phyloP scores from a whole-genome alignment of 2,113 vertebrate genomes.

The Nycticebus coucang region DNA sequence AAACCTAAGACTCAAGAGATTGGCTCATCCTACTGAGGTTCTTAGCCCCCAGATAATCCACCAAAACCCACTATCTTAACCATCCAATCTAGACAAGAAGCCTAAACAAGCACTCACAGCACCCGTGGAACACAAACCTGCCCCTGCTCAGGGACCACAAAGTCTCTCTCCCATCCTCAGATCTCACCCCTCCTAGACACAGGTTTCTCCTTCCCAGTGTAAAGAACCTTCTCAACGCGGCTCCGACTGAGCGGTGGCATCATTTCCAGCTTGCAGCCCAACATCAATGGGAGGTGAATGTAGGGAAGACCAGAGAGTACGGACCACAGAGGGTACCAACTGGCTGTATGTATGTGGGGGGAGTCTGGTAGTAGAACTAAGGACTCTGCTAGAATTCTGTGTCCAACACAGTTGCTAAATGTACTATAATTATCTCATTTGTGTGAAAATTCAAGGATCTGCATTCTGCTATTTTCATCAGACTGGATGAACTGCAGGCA shows the following conservation, averaged over 20 bases:
- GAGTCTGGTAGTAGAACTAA: constrained; percentile 33
- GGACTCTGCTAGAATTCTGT: constrained; percentile 53
- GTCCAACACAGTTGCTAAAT: constrained; percentile 59
- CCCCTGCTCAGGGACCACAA: neutral
- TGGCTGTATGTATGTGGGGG: no score
- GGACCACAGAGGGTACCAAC: neutral
- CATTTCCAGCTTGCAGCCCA: neutral
- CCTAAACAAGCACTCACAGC: neutral
- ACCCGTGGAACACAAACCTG: neutral
- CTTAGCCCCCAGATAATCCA: neutral
- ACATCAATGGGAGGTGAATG: neutral
- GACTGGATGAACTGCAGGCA: neutral
- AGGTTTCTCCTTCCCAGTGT: neutral
- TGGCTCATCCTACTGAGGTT: neutral
- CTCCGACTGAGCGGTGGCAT: neutral
- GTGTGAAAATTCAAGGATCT: constrained; percentile 68
- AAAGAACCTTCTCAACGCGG: neutral
- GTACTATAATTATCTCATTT: constrained; percentile 68
- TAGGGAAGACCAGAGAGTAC: neutral
- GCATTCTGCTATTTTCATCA: constrained; percentile 73
- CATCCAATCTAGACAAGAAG: neutral
- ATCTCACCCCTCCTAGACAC: neutral
- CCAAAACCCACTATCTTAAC: neutral
- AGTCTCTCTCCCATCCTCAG: neutral
- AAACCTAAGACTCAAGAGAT: neutral